These are phyloP conservation scores for Stegodyphus mimosarum DNA, from an alignment of 1,140 invertebrate species.

Conservation along the genomic window DNA sequence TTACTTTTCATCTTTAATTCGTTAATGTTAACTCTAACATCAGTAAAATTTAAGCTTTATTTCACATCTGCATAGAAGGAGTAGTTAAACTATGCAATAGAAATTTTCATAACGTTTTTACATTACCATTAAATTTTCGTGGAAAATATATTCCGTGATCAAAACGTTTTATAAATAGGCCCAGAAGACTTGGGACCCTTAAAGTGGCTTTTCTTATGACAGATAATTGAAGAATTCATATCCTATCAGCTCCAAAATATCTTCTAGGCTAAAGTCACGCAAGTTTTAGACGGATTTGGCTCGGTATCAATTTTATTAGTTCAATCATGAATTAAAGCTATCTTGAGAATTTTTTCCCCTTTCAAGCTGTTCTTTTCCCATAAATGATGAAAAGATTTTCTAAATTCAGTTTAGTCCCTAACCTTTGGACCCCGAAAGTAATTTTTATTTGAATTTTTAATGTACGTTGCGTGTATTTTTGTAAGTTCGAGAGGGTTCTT, in stretches of 20 bases:
- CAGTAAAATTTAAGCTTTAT: too few relatives aligned
- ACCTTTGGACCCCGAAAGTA: slow-evolving; percentile 40
- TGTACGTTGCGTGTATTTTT: slow-evolving; percentile 13
- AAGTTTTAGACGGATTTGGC: slow-evolving; percentile 15
- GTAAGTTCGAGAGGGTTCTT: neutral
- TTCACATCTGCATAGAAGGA: too few relatives aligned
- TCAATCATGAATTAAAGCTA: slow-evolving; percentile 50
- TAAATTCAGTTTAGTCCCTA: slow-evolving; percentile 24
- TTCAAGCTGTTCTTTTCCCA: slow-evolving; percentile 45
- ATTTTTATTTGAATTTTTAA: slow-evolving; percentile 58
- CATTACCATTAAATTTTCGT: too few relatives aligned
- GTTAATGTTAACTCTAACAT: too few relatives aligned
- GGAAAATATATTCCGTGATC: too few relatives aligned
- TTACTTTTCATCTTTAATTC: too few relatives aligned
- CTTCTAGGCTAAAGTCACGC: slow-evolving; percentile 37
- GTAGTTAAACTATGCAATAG: too few relatives aligned
- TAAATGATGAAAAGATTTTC: slow-evolving; percentile 29
- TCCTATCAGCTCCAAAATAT: slow-evolving; percentile 22
- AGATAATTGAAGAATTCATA: slow-evolving; percentile 52
- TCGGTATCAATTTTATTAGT: slow-evolving; percentile 46
- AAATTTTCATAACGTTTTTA: too few relatives aligned
- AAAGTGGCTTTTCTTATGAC: too few relatives aligned
- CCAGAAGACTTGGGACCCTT: too few relatives aligned
- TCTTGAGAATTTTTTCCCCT: slow-evolving; percentile 24
- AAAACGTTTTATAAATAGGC: too few relatives aligned